These are phyloP conservation scores for Tonatia bakeri DNA, from an alignment of 2,113 vertebrate species.

Conservation along the genomic window DNA sequence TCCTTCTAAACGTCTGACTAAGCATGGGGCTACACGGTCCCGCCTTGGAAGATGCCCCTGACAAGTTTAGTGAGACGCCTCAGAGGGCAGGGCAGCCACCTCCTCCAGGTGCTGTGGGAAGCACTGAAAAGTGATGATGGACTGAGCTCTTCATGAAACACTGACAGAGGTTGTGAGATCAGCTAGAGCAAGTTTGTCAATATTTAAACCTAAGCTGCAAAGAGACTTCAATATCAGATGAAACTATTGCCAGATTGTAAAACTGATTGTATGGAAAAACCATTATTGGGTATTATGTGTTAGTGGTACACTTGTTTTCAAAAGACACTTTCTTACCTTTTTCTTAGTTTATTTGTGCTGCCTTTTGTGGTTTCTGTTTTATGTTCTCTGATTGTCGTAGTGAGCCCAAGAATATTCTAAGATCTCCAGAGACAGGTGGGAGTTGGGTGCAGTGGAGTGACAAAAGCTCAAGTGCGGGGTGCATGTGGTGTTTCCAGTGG, in stretches of 20 bases:
- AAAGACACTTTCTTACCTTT: not conserved
- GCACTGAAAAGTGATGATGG: not conserved
- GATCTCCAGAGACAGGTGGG: not conserved
- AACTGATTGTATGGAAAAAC: not conserved
- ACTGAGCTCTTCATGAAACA: not conserved
- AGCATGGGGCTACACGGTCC: not conserved
- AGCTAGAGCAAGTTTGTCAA: not conserved
- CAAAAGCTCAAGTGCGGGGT: not conserved
- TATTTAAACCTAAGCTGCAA: not conserved
- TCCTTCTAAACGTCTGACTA: not conserved
- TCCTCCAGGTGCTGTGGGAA: not conserved
- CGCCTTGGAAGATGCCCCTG: not conserved
- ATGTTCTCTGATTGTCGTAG: constrained; percentile 60
- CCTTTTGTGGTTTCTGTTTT: not conserved
- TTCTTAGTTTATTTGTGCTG: not conserved
- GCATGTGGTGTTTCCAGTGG: rapidly evolving
- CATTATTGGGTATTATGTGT: not conserved
- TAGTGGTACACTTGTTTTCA: not conserved
- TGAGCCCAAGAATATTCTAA: not conserved
- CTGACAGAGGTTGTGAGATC: not conserved
- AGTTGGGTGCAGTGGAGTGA: not conserved
- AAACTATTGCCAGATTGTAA: not conserved
- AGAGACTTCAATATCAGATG: not conserved
- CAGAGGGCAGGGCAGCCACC: not conserved
- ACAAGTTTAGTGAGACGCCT: not conserved